Base-by-base conservation (phyloP, 2,888 invertebrate genomes). In the Busseola fusca region DNA sequence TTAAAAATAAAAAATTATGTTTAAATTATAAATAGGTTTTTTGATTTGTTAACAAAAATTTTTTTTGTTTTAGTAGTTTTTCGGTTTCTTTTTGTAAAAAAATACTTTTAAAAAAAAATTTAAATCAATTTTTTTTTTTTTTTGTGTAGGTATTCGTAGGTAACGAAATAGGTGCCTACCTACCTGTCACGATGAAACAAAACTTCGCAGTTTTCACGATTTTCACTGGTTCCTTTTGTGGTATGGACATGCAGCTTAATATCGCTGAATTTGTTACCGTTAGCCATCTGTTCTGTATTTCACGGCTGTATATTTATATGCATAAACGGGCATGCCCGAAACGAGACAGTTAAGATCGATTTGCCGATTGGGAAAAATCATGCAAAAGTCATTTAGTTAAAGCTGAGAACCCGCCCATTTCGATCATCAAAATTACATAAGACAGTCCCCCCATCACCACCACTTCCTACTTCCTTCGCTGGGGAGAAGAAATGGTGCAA, bases 241-340 rank as follows among this genome's bases (percentile, higher is more conserved):
- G 16, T 45, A 70, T 50, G 9, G 37, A 27, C 9, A 14, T 25
- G 25, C 37, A 76, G 45, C 2, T 50, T 57, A 14, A 25, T 76
- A 77, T 34, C n/a, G 9, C 10, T 34, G 50, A 57, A 70, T 76
- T 76, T 14, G 18, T 58, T 54, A 27, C 40, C 16, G 30, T 42
- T 16, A 52, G 74, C 30, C 40, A 42, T 34, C 14, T 34, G 27
- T 27, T 14, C 27, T 25, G 6, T 57, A 45, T 34, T 69, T 42
- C 16, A 34, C n/a, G 7, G 21, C 30, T 50, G 48, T 42, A 52
- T 57, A 14, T 50, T 71, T 77, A 12, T 45, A 70, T 45, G 18
- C 62, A 27, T 71, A n/a, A 71, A 57, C 48, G 42, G 60, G 21
- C 37, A 37, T 37, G 25, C 6, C 10, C 12, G 16, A 45, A 42